These are phyloP conservation scores for Picathartes gymnocephalus DNA, from an alignment of 2,113 vertebrate species.

Conservation along the genomic window DNA sequence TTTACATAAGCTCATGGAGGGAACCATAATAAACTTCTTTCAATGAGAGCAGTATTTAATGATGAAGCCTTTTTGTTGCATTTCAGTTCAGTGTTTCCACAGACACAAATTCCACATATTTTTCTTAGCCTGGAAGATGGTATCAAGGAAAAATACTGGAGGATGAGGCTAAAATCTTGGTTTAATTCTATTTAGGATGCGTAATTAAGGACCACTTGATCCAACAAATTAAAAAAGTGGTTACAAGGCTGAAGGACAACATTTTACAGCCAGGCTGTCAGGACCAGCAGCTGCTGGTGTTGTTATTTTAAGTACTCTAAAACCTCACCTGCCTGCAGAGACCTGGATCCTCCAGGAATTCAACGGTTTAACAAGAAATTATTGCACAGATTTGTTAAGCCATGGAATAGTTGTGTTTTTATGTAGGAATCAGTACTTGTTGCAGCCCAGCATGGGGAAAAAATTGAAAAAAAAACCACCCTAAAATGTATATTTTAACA, in stretches of 20 bases:
- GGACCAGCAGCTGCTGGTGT: not conserved
- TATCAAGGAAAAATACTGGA: not conserved
- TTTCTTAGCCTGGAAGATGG: not conserved
- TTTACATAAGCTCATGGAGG: not conserved
- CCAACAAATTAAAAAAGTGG: not conserved
- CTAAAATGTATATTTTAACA: not conserved
- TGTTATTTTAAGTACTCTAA: not conserved
- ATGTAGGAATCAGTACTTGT: not conserved
- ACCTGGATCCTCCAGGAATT: not conserved
- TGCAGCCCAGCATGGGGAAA: not conserved
- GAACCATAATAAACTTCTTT: not conserved
- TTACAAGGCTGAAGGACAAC: not conserved
- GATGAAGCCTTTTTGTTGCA: not conserved
- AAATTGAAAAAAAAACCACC: accelerated
- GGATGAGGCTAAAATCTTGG: not conserved
- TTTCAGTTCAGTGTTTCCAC: not conserved
- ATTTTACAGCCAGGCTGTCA: not conserved
- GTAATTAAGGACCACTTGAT: not conserved
- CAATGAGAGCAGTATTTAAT: not conserved
- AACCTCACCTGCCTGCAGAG: not conserved
- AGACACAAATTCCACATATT: not conserved
- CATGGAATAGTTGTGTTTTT: not conserved
- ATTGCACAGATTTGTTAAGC: not conserved
- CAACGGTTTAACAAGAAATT: not conserved
- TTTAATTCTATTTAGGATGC: not conserved